Evolutionary conservation across 2,797 vertebrate genomes (phyloP).

Genomic region (Sciurus carolinensis): DNA sequence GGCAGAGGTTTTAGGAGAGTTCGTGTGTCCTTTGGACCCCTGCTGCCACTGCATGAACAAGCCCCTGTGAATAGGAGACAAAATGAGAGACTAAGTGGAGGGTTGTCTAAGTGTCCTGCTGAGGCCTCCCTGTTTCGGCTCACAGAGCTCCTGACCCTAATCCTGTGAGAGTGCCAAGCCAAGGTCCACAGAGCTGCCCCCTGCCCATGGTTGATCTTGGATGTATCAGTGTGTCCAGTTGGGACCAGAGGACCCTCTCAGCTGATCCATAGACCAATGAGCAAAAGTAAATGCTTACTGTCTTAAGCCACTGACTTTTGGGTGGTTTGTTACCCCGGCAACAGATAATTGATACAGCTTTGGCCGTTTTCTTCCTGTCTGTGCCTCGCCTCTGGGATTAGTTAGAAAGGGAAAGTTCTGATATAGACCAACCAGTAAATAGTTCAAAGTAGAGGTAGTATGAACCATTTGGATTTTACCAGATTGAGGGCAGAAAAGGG

Average conservation of each 20-base stretch:
- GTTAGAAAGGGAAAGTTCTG: slow-evolving; percentile 47
- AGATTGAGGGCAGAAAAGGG: background rate
- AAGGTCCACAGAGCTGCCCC: background rate
- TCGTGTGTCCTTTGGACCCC: background rate
- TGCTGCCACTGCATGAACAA: background rate
- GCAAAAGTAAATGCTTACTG: background rate
- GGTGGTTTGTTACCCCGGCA: background rate
- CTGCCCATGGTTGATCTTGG: background rate
- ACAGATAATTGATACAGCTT: background rate
- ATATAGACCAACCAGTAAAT: background rate
- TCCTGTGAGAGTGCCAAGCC: background rate
- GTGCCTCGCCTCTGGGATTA: background rate
- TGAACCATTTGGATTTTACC: background rate
- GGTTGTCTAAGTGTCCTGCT: background rate
- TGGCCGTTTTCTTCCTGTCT: slow-evolving; percentile 15
- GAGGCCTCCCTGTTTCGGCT: background rate
- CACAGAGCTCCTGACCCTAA: background rate
- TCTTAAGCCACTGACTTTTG: background rate
- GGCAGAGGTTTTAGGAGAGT: background rate
- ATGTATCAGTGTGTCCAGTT: background rate
- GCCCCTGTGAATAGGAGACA: background rate
- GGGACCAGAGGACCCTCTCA: background rate
- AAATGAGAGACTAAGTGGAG: background rate
- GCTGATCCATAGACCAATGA: background rate
- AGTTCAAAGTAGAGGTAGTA: background rate